Evolutionary conservation across 2,113 vertebrate species (phyloP).

Genomic region (Elanoides forficatus): DNA sequence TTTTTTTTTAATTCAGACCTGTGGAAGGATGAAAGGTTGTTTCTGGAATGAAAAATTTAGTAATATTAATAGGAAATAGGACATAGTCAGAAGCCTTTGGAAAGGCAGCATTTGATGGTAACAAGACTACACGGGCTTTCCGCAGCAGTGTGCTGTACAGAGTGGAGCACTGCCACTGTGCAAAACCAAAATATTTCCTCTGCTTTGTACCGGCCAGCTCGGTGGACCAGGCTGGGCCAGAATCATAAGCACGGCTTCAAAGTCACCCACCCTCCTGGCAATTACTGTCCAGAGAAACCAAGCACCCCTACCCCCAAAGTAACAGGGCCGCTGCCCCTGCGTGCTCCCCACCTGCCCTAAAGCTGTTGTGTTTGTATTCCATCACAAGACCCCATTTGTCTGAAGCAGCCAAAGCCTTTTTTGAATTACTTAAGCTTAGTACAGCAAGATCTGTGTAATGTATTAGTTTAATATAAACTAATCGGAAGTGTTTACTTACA

Average conservation of each 20-base stretch:
- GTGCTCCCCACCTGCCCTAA: not conserved
- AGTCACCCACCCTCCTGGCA: not conserved
- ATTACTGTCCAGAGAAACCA: not conserved
- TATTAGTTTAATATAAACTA: constrained; percentile 42
- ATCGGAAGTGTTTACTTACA: constrained; percentile 39
- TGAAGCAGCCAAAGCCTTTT: not conserved
- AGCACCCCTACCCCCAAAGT: not conserved
- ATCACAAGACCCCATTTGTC: not conserved
- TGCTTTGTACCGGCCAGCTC: not conserved
- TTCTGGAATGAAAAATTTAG: not conserved
- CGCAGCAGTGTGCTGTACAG: fast-evolving
- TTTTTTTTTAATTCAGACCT: not conserved
- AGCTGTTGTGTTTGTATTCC: not conserved
- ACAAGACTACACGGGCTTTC: not conserved
- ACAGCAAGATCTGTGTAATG: not conserved
- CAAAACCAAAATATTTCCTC: fast-evolving
- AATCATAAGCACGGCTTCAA: not conserved
- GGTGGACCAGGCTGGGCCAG: not conserved
- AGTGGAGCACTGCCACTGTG: fast-evolving
- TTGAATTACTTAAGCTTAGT: not conserved
- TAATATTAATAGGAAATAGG: not conserved
- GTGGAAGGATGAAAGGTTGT: not conserved
- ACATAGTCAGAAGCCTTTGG: not conserved
- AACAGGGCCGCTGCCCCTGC: not conserved
- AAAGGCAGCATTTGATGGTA: not conserved